phyloP scores from a whole-genome alignment of 2,113 vertebrate species.

The Clupea harengus region DNA sequence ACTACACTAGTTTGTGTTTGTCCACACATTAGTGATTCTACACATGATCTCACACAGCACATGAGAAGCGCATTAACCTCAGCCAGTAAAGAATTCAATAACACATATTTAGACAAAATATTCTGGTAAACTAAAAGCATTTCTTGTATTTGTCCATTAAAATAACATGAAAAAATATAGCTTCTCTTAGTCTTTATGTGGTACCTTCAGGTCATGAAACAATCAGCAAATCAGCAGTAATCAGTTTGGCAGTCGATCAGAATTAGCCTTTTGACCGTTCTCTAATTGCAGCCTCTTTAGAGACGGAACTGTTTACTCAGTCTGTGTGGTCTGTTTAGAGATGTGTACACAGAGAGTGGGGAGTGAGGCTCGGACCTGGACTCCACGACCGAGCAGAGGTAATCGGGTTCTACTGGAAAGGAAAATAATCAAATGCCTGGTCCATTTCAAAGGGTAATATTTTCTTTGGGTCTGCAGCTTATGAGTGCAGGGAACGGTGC shows the following conservation, averaged over 20 bases:
- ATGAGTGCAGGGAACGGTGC: not conserved
- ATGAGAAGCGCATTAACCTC: not conserved
- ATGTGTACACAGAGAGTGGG: slow-evolving; percentile 31
- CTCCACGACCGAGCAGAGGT: slow-evolving; percentile 45
- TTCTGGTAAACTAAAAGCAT: not conserved
- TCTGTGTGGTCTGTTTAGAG: slow-evolving; percentile 52
- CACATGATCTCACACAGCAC: not conserved
- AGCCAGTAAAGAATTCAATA: not conserved
- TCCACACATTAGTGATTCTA: not conserved
- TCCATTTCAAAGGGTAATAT: slow-evolving; percentile 62
- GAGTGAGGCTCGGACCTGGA: slow-evolving; percentile 25
- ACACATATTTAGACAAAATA: not conserved
- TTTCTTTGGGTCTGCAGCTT: slow-evolving; percentile 53
- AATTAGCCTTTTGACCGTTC: slow-evolving; percentile 41
- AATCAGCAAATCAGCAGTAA: slow-evolving; percentile 33
- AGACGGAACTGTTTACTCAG: slow-evolving; percentile 34
- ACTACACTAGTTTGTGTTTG: not conserved
- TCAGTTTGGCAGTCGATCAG: slow-evolving; percentile 40
- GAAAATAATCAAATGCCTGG: slow-evolving; percentile 64
- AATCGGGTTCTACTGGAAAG: slow-evolving; percentile 58
- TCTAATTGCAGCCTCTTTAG: slow-evolving; percentile 33
- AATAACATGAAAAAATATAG: not conserved
- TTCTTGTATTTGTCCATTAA: not conserved
- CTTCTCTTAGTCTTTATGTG: not conserved
- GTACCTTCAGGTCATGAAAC: slow-evolving; percentile 14